Evolutionary conservation across 37 sponge, comb jelly and placozoan species (phyloP).

Genomic region (Bolinopsis microptera): DNA sequence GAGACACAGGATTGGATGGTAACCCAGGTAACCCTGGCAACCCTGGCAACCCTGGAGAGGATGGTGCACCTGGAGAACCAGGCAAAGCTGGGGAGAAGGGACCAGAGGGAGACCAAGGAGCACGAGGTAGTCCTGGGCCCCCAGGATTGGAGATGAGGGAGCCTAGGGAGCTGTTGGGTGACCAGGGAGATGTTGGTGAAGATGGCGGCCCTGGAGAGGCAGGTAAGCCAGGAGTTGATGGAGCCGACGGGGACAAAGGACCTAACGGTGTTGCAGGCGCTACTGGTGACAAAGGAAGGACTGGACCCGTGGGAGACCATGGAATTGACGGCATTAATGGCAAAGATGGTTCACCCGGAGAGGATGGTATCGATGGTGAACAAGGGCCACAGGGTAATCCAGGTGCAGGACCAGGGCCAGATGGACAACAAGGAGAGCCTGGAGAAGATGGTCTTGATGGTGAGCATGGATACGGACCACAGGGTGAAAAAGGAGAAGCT

Average conservation of each 20-base stretch:
- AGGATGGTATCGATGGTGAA: background rate
- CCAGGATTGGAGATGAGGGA: conserved; percentile 41
- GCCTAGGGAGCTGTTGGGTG: background rate
- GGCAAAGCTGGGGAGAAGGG: conserved; percentile 45
- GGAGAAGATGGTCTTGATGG: conserved; percentile 20
- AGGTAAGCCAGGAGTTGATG: background rate
- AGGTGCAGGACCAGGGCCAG: conserved; percentile 13
- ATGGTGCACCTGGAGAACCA: conserved; percentile 53
- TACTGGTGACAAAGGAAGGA: background rate
- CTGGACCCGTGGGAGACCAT: background rate
- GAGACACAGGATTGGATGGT: background rate
- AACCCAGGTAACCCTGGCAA: background rate
- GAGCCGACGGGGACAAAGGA: background rate
- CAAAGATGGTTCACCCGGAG: background rate
- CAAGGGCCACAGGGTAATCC: background rate
- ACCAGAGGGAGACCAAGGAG: conserved; percentile 26
- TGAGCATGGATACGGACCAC: background rate
- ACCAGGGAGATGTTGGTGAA: background rate
- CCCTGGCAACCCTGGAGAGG: background rate
- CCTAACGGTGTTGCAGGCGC: background rate
- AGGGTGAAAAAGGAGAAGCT: background rate
- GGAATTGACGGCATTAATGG: background rate
- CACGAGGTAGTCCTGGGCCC: background rate
- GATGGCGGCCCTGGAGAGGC: background rate
- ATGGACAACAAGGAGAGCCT: background rate